Evolutionary conservation across 2,797 vertebrate genomes (phyloP), one percentile per base, ranked within the genome.

Genomic region (Urosaurus nigricauda): DNA sequence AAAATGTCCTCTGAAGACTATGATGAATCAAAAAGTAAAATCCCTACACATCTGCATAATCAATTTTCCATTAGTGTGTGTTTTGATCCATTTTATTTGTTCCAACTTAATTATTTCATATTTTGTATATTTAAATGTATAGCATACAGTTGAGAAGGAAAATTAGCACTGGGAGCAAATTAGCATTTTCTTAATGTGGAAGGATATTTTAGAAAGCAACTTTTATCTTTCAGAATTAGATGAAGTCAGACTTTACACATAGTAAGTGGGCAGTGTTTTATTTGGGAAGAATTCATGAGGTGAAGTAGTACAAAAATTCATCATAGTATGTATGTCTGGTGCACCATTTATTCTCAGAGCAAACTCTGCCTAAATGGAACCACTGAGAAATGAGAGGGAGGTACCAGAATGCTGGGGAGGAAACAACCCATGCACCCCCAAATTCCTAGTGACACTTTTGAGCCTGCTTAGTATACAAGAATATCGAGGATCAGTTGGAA

Each of bases 71-170:
- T 96, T 95, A 95, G 87, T 74, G 75, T 47, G 47, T 90, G 92
- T 94, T 96, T 93, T 92, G 91, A 88, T 75, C 94, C 93, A 79
- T 84, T 92, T 89, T 90, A 89, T 94, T 96, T 89, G 24, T 95
- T 96, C 91, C 89, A 89, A 79, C 19, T 90, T 94, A 90, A 93
- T 95, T 96, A 92, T 87, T 94, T 96, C 93, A 86, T 94, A 86
- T 94, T 95, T 95, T 94, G 92, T 95, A 93, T 96, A 85, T 96
- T 96, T 96, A 93, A 90, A 84, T 90, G 83, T 94, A 81, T 92
- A 94, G 85, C 86, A 51, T 51, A 51, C 47, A 86, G 90, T 90
- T 92, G 58, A 65, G 92, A 95, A 91, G n/a, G 51, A 73, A 85
- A 92, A 89, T 94, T 91, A 92, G 95, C 87, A 56, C 6, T 93